Base-by-base conservation (phyloP, 2,888 invertebrate genomes). In the Chloromyia formosa region DNA sequence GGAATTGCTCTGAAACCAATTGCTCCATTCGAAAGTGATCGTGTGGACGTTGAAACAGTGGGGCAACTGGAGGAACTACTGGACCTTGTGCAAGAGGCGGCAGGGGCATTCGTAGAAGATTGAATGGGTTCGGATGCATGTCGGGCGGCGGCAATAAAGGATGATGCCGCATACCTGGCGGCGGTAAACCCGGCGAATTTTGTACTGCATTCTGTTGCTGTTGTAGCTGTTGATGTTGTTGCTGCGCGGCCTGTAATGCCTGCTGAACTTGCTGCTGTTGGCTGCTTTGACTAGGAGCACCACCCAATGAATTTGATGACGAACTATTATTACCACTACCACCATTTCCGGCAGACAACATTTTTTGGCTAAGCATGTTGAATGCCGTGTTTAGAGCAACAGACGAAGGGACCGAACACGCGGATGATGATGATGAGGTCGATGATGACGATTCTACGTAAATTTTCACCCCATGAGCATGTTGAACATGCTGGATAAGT, bases 401-500 rank as follows among this genome's bases (percentile, higher is more conserved):
- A 58, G 80, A 82, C 75, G 83, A 81, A 18, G 85, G 82, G 27
- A 85, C 86, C 72, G 82, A 83, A 68, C 82, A 86, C 61, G 80
- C 82, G 74, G 83, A 81, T 22, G 84, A 82, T 35, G 85, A 86
- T 73, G 82, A 83, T 69, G 82, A 86, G 61, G 80, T 82, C 74
- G 83, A 81, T 22, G 84, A 82, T 35, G 85, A 86, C 73, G 88
- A 87, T 80, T 94, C 94, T 72, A 93, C 90, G 88, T 96, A 98
- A 82, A 98, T 94, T 85, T 95, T 94, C 77, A 97, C 92, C 20
- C 97, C 97, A 82, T 98, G 98, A 76, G 93, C 91, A 82, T 94
- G 93, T 85, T 98, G 97, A 35, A 94, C 97, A 85, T 98, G 98
- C 84, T 97, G 97, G 54, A 98, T 90, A 77, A 98, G 88, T 75